Conservation (phyloP, 1,140 invertebrate species). For the Musca domestica region DNA sequence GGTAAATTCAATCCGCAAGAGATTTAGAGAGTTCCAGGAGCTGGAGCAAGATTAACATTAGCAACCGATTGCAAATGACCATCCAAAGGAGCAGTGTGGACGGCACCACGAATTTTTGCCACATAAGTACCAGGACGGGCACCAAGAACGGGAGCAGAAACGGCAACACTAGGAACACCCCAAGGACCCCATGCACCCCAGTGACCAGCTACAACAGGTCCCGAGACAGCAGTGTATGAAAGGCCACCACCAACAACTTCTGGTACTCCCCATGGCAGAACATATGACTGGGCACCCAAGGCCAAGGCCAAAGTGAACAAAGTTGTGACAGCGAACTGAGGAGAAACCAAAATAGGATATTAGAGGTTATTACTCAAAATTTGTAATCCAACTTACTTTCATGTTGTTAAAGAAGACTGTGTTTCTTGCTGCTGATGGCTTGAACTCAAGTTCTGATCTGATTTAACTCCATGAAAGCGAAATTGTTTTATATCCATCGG, state of each 20-base stretch:
- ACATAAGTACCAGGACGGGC: slow-evolving; percentile 45
- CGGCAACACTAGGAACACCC: slow-evolving; percentile 28
- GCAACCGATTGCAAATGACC: slow-evolving; percentile 50
- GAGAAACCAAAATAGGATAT: background rate
- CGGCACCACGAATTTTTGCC: slow-evolving; percentile 57
- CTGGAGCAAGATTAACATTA: slow-evolving; percentile 55
- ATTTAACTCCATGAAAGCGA: slow-evolving; percentile 6
- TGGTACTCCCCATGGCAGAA: slow-evolving; percentile 10
- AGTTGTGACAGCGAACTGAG: slow-evolving; percentile 42
- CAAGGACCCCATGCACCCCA: slow-evolving; percentile 36
- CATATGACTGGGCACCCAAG: slow-evolving; percentile 48
- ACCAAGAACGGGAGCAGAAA: background rate
- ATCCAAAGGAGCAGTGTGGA: slow-evolving; percentile 57
- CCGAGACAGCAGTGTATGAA: background rate
- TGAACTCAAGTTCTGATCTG: slow-evolving; percentile 27
- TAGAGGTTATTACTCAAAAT: too few species aligned
- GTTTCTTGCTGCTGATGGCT: slow-evolving; percentile 12
- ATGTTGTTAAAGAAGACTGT: slow-evolving; percentile 21
- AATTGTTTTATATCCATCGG: slow-evolving; percentile 24
- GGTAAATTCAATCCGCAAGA: background rate
- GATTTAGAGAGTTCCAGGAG: slow-evolving; percentile 56
- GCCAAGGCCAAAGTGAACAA: slow-evolving; percentile 50
- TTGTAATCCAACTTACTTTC: slow-evolving; percentile 24
- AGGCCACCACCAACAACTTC: background rate
- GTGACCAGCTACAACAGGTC: background rate